A percentile compares a stretch with the other conserved stretches of the same genome.
phyloP scores from a whole-genome alignment of 1,140 invertebrate species.

The Neomicropteryx cornuta region DNA sequence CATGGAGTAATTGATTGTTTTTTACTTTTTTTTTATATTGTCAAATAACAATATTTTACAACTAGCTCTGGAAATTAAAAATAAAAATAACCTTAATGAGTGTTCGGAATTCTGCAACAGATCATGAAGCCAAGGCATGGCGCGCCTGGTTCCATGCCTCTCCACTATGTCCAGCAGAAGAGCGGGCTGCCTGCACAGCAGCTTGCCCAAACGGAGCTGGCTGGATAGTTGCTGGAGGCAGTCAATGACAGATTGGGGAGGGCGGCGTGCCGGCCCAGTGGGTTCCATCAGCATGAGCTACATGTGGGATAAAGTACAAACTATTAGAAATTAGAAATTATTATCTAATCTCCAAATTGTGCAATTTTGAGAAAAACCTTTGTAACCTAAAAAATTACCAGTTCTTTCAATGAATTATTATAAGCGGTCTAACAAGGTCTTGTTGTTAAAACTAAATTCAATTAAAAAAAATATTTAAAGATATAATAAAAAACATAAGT shows the following conservation, averaged over 20 bases:
- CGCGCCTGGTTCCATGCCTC: constrained; percentile 72
- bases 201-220: constrained; percentile 73
- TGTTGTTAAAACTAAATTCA: too few species aligned
- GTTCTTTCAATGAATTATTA: too few species aligned
- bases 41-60: too few species aligned
- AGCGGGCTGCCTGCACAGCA: constrained; percentile 86
- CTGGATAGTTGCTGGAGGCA: constrained; percentile 71
- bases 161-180: constrained; percentile 90
- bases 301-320: constrained; percentile 5
- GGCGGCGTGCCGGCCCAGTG: constrained; percentile 64
- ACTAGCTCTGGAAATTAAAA: too few species aligned
- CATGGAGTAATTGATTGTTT: too few species aligned
- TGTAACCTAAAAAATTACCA: too few species aligned
- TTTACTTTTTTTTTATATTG: too few species aligned
- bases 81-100: constrained; percentile 54
- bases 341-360: not conserved
- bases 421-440: too few species aligned
- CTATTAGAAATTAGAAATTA: too few species aligned
- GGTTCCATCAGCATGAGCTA: constrained; percentile 75
- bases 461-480: constrained; percentile 2
- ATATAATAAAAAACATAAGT: too few species aligned
- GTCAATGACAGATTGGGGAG: constrained; percentile 66
- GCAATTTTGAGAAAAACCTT: too few species aligned
- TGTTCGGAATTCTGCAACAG: constrained; percentile 86
- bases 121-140: constrained; percentile 95